These are phyloP conservation scores for Limnephilus rhombicus DNA, from an alignment of 2,888 invertebrate species.

Conservation along the genomic window DNA sequence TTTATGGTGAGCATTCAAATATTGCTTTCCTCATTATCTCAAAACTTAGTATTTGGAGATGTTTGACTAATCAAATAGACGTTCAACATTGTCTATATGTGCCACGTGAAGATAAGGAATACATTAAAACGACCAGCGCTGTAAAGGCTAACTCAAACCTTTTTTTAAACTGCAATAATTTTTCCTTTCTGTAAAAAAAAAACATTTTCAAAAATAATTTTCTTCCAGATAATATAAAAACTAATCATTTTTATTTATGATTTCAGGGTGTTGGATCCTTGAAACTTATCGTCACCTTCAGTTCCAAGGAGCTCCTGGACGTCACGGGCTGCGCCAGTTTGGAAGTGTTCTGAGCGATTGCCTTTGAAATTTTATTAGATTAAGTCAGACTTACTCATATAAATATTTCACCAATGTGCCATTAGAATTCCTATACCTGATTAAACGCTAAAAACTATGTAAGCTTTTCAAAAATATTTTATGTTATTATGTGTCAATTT, in stretches of 20 bases:
- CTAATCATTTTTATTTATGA: neutral
- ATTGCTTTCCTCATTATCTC: too few species aligned
- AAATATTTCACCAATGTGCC: neutral
- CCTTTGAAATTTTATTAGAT: neutral
- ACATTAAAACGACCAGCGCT: too few species aligned
- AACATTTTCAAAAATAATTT: neutral
- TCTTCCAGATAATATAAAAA: neutral
- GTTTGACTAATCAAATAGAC: too few species aligned
- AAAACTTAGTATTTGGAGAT: too few species aligned
- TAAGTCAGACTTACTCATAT: neutral
- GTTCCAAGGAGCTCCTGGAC: conserved; percentile 83
- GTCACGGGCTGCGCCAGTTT: conserved; percentile 82
- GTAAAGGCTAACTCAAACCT: neutral
- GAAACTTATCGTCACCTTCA: conserved; percentile 84
- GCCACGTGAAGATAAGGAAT: too few species aligned
- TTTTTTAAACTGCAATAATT: neutral
- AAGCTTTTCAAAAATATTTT: neutral
- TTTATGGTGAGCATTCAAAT: too few species aligned
- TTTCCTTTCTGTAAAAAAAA: neutral
- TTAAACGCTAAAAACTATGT: neutral
- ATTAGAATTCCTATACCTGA: neutral
- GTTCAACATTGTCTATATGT: too few species aligned
- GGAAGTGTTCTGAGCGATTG: conserved; percentile 72
- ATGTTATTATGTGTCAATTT: neutral
- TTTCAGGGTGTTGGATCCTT: conserved; percentile 79